phyloP scores from a whole-genome alignment of 2,888 invertebrate genomes.

The Cantharis rustica region DNA sequence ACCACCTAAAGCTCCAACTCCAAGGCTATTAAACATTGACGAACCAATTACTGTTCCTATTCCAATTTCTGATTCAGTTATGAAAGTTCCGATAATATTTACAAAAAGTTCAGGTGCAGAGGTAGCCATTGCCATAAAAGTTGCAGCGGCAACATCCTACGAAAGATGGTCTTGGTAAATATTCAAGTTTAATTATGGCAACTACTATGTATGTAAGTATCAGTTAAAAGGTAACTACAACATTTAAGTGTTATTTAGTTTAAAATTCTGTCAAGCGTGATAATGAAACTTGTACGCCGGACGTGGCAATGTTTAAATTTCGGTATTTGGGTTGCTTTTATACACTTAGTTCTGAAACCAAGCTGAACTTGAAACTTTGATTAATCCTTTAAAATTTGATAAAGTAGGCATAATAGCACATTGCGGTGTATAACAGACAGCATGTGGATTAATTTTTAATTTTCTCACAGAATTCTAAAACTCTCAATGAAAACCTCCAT shows the following conservation, averaged over 20 bases:
- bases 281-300: not conserved
- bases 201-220: not conserved
- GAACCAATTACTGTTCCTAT: constrained; percentile 88
- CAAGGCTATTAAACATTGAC: constrained; percentile 84
- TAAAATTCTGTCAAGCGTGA: not conserved
- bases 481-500: too few relatives aligned
- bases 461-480: too few relatives aligned
- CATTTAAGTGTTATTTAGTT: not conserved
- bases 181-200: not conserved
- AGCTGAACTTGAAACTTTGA: not conserved
- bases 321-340: not conserved
- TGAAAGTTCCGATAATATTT: constrained; percentile 85
- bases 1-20: constrained; percentile 81
- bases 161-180: not conserved
- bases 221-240: not conserved
- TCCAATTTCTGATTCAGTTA: constrained; percentile 83
- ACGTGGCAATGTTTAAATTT: not conserved
- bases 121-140: constrained; percentile 95
- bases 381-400: not conserved
- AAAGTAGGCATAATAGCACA: not conserved
- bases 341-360: not conserved
- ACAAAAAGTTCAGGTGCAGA: constrained; percentile 94
- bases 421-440: not conserved
- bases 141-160: constrained; percentile 93
- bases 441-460: too few relatives aligned